A percentile compares a stretch with the other conserved stretches of the same genome.
These are phyloP conservation scores for Pantelozetes paolii DNA, from an alignment of 2,888 invertebrate genomes.

Conservation along the genomic window DNA sequence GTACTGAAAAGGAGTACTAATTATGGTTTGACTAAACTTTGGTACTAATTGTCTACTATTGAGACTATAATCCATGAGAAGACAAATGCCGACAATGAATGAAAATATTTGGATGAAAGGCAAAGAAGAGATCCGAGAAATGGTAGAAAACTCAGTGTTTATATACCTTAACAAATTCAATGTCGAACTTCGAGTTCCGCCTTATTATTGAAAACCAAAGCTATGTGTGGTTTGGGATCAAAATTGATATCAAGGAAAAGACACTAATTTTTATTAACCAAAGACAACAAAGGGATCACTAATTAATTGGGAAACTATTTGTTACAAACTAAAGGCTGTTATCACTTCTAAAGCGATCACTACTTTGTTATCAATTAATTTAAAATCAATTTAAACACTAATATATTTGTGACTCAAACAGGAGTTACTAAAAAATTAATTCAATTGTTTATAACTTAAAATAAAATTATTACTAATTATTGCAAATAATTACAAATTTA, in stretches of 20 bases:
- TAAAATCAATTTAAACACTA: neutral
- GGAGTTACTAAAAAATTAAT: neutral
- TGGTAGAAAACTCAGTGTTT: constrained; percentile 13
- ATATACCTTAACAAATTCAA: constrained; percentile 37
- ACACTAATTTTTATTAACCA: constrained; percentile 33
- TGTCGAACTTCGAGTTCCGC: constrained; percentile 36
- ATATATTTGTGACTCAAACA: neutral
- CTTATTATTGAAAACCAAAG: constrained; percentile 37
- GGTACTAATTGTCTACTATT: constrained; percentile 8
- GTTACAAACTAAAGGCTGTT: neutral
- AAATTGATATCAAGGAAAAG: constrained; percentile 35
- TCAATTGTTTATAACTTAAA: neutral
- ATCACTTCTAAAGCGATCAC: neutral
- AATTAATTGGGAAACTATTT: neutral
- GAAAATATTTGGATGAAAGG: constrained; percentile 13
- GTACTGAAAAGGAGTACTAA: neutral
- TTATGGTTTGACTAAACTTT: neutral
- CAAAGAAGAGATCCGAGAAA: constrained; percentile 24
- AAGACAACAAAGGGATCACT: neutral
- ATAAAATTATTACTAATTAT: too few relatives aligned
- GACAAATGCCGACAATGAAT: constrained; percentile 35
- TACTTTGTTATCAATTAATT: neutral
- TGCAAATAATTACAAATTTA: too few relatives aligned
- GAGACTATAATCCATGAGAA: constrained; percentile 17
- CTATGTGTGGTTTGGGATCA: constrained; percentile 22